phyloP scores from a whole-genome alignment of 2,113 vertebrate genomes.

The Cyprinodon tularosa region DNA sequence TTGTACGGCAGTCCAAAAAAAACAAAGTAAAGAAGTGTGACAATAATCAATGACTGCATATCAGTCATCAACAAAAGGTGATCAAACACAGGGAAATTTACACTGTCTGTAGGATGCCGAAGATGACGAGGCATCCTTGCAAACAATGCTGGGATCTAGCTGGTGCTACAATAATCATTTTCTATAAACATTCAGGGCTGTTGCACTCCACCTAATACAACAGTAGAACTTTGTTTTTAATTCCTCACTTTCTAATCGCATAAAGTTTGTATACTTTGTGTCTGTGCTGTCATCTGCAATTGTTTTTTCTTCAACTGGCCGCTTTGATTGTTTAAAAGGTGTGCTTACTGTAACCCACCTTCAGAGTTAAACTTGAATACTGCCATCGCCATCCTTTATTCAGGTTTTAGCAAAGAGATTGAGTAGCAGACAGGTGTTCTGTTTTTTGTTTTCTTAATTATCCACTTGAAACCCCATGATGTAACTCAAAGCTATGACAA shows the following conservation, averaged over 20 bases:
- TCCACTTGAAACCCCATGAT: constrained; percentile 13
- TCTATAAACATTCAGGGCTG: constrained; percentile 65
- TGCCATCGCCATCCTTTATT: constrained; percentile 56
- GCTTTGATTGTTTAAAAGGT: constrained; percentile 69
- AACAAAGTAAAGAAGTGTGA: background rate
- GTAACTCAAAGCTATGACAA: constrained; percentile 61
- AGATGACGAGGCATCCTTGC: constrained; percentile 39
- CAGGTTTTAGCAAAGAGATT: constrained; percentile 29
- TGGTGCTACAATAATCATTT: constrained; percentile 67
- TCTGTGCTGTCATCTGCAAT: constrained; percentile 71
- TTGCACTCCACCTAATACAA: constrained; percentile 79
- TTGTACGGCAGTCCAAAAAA: constrained; percentile 9
- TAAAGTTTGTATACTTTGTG: constrained; percentile 82
- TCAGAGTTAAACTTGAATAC: constrained; percentile 83
- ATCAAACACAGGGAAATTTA: constrained; percentile 22
- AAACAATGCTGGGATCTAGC: constrained; percentile 41
- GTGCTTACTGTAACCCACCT: constrained; percentile 82
- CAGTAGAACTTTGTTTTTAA: constrained; percentile 78
- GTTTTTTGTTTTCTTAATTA: background rate
- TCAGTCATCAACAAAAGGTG: constrained; percentile 38
- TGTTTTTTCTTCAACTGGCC: constrained; percentile 71
- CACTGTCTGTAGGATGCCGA: constrained; percentile 52
- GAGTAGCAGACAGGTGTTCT: constrained; percentile 13
- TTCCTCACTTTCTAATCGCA: constrained; percentile 79
- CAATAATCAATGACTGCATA: constrained; percentile 28